Conservation (phyloP, 2,113 vertebrate species). For the Recurvirostra avosetta region DNA sequence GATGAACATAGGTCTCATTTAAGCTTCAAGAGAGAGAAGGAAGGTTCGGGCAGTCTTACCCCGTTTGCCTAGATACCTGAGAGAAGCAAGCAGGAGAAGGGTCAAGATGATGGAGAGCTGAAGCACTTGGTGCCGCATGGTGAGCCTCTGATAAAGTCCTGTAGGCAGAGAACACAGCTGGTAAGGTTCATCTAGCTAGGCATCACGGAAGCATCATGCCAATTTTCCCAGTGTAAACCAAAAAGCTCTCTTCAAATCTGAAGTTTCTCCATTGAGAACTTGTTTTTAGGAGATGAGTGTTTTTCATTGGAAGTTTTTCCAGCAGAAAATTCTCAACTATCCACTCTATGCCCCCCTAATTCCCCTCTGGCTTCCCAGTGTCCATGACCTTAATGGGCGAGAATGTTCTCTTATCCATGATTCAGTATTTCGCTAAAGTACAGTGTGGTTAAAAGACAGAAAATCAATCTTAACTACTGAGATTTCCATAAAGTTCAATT, state of each 20-base stretch:
- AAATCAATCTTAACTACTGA: background rate
- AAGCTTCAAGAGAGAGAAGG: background rate
- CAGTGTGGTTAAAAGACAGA: background rate
- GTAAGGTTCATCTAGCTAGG: background rate
- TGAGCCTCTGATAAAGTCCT: background rate
- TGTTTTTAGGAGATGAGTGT: background rate
- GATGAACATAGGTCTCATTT: background rate
- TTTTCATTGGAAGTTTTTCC: background rate
- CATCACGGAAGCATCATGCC: background rate
- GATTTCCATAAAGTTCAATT: conserved; percentile 36
- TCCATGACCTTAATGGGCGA: background rate
- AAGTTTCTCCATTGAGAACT: background rate
- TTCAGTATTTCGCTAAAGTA: background rate
- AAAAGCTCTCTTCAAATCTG: background rate
- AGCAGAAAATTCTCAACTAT: background rate
- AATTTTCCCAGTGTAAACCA: background rate
- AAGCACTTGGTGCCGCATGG: background rate
- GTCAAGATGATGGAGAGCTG: background rate
- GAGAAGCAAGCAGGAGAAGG: background rate
- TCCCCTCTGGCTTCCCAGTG: background rate
- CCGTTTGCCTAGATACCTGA: background rate
- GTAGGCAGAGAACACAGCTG: background rate
- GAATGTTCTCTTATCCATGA: background rate
- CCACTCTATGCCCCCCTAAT: background rate
- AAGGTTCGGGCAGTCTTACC: background rate